Conservation (phyloP, 1,140 invertebrate genomes). For the Acyrthosiphon pisum region DNA sequence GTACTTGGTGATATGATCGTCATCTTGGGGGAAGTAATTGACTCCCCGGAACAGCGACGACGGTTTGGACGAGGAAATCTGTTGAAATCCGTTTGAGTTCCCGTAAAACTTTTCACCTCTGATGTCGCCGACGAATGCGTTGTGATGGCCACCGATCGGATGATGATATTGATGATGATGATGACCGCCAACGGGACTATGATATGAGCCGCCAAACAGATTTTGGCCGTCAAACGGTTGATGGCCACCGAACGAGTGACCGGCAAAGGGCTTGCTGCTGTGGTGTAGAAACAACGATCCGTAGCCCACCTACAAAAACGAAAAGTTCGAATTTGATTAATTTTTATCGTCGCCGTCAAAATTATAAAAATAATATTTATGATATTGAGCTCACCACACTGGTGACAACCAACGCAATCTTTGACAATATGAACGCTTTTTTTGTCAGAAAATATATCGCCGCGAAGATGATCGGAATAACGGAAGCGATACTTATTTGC, state of each 20-base stretch:
- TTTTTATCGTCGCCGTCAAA: neutral
- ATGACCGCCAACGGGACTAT: neutral
- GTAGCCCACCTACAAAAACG: neutral
- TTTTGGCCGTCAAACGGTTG: neutral
- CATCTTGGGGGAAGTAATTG: neutral
- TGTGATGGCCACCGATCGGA: neutral
- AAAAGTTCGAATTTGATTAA: neutral
- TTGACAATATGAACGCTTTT: conserved; percentile 59
- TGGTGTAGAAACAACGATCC: conserved; percentile 19
- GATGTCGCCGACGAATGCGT: conserved; percentile 4
- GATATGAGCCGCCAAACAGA: neutral
- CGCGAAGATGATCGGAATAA: conserved; percentile 58
- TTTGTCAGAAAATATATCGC: conserved; percentile 58
- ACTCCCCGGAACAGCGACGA: neutral
- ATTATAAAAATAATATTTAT: neutral
- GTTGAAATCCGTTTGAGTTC: neutral
- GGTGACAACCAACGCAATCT: conserved; percentile 58
- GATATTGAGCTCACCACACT: conserved; percentile 32
- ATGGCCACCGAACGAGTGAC: neutral
- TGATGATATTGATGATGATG: neutral
- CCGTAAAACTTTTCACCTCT: conserved; percentile 15
- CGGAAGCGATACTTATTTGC: conserved; percentile 58
- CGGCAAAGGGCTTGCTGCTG: neutral
- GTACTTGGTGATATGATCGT: neutral
- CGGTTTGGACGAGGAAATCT: conserved; percentile 36